Base-by-base conservation (phyloP, 2,888 invertebrate species). In the Lithophane semibrunnea region DNA sequence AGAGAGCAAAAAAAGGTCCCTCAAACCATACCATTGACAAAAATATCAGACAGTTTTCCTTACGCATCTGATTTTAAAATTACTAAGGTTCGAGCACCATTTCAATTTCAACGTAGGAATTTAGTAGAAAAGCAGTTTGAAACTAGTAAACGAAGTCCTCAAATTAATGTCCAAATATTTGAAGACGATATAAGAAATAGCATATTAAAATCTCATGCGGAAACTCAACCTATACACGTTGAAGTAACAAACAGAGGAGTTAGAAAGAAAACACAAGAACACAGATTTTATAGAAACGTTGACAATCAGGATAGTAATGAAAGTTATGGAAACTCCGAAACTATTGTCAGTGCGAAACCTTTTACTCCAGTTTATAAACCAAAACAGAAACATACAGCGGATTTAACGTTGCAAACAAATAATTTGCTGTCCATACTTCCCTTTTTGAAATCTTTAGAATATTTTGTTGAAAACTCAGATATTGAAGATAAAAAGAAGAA, bases 101-200 rank as follows among this genome's bases (percentile, higher is more conserved):
- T 88, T 24, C 89, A 92, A 80, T 92, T 94, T 86, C 92, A 92
- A 87, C 91, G 93, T 74, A 92, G 88, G 87, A 92, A 90, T 84
- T 84, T 93, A 56, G 88, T 91, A 10, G 91, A 93, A 81, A 93
- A 89, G 80, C 89, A 88, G 29, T 87, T 89, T 60, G 89, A 91
- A 75, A 82, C 90, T 44, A 85, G 82, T 42, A 95, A 94, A 90
- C 92, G 93, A 87, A 92, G 86, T 66, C 92, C 92, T 44, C 89
- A 94, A 89, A 94, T 94, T 69, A 96, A 96, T 88, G 91, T 96
- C 0, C 88, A 96, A 91, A 94, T 95, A 84, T 70, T 95, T 73
- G 91, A 94, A 86, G 90, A 94, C 47, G 92, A 94, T 81, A 68
- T 93, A 58, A 91, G 95, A 89, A 91, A 84, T 84, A 89, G 90